Percentiles rank a stretch among this genome's conserved stretches.
These are phyloP conservation scores for Arvicanthis niloticus DNA, from an alignment of 2,113 vertebrate species.

Conservation along the genomic window DNA sequence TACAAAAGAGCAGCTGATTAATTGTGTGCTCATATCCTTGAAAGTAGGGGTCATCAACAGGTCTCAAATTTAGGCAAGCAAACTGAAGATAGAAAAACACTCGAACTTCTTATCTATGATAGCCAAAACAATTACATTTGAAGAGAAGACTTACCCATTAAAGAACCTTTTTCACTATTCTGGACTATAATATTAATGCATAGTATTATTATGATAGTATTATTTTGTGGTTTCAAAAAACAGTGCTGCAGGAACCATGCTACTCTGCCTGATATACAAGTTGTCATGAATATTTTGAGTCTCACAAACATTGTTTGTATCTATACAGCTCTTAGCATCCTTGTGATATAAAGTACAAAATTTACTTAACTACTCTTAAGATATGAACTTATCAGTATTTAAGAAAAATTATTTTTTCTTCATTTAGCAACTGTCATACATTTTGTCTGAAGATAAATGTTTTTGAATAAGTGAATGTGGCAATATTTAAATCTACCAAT, in stretches of 20 bases:
- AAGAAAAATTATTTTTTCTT: constrained; percentile 1
- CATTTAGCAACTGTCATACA: background rate
- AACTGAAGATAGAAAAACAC: background rate
- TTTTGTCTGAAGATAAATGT: constrained; percentile 12
- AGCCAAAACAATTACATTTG: background rate
- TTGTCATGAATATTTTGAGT: background rate
- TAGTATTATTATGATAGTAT: background rate
- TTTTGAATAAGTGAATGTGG: background rate
- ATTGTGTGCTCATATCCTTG: background rate
- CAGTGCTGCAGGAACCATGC: background rate
- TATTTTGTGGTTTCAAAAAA: background rate
- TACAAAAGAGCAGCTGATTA: background rate
- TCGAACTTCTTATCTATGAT: background rate
- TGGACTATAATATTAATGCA: background rate
- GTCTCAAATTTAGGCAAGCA: background rate
- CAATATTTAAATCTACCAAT: background rate
- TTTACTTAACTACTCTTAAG: background rate
- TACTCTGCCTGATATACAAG: background rate
- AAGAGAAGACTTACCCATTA: background rate
- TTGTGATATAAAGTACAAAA: constrained; percentile 27
- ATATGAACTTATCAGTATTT: constrained; percentile 13
- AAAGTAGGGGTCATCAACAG: background rate
- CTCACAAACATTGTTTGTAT: background rate
- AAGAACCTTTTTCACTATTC: background rate
- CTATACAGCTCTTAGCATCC: background rate